Conservation (phyloP, 2,797 vertebrate species). For the Falco naumanni region DNA sequence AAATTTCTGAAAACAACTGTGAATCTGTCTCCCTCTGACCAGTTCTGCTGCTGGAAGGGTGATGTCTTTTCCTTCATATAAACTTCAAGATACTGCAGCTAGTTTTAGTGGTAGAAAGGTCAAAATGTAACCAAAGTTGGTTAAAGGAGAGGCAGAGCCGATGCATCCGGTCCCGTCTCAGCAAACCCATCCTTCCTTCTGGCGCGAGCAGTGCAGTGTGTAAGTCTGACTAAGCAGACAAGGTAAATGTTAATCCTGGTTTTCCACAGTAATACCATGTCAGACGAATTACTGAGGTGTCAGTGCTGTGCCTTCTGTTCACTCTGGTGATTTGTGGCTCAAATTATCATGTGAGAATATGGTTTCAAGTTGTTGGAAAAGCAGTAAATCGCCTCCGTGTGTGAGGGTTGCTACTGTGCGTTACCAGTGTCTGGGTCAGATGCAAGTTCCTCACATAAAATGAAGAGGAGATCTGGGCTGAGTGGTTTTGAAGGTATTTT, state of each 20-base stretch:
- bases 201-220: rapidly evolving
- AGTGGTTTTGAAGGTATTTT: neutral
- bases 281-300: slow-evolving; percentile 47
- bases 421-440: neutral
- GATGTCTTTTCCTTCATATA: neutral
- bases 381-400: neutral
- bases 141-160: neutral
- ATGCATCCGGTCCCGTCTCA: neutral
- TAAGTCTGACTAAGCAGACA: neutral
- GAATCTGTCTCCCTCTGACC: neutral
- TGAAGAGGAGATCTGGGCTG: neutral
- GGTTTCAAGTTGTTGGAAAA: slow-evolving; percentile 5
- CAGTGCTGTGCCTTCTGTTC: slow-evolving; percentile 36
- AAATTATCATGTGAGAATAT: neutral
- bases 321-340: neutral
- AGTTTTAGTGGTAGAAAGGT: neutral
- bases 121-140: rapidly evolving
- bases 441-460: neutral
- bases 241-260: neutral
- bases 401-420: neutral
- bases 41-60: neutral
- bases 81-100: neutral
- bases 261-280: slow-evolving; percentile 24
- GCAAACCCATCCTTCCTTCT: neutral
- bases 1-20: neutral